Conservation (phyloP, 2,888 invertebrate species). For the Phasia obesa region DNA sequence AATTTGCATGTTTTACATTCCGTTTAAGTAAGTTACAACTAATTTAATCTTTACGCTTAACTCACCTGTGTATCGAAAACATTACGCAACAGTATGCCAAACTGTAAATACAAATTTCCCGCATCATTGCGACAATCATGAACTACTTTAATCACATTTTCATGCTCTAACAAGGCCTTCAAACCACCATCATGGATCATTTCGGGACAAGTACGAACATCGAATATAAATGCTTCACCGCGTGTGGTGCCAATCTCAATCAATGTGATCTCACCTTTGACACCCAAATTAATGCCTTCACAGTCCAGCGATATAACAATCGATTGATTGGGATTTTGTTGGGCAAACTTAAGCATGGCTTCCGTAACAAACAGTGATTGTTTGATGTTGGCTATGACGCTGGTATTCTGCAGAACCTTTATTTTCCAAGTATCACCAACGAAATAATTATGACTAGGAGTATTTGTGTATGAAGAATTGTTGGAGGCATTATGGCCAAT, state of each 20-base stretch:
- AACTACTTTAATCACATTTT: constrained; percentile 92
- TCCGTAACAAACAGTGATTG: constrained; percentile 91
- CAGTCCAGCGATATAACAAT: constrained; percentile 93
- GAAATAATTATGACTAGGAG: constrained; percentile 82
- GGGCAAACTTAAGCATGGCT: constrained; percentile 86
- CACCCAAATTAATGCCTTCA: constrained; percentile 95
- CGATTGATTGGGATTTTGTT: constrained; percentile 82
- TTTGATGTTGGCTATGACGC: constrained; percentile 90
- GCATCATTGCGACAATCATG: constrained; percentile 97
- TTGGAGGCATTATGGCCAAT: constrained; percentile 50
- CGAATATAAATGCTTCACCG: constrained; percentile 93
- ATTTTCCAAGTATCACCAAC: constrained; percentile 91
- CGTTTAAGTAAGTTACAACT: no score
- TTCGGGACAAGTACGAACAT: constrained; percentile 92
- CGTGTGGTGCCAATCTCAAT: constrained; percentile 92
- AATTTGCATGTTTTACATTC: no score
- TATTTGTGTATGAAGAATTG: constrained; percentile 70
- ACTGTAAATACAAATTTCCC: constrained; percentile 92
- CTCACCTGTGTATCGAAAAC: constrained; percentile 94
- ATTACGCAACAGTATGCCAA: constrained; percentile 90
- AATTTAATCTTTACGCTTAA: background rate
- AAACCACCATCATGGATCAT: constrained; percentile 91
- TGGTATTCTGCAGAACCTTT: constrained; percentile 90
- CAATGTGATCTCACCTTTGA: constrained; percentile 93
- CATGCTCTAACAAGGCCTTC: constrained; percentile 90